Conservation (phyloP, 1,140 invertebrate genomes). For the Aphaenogaster floridana region DNA sequence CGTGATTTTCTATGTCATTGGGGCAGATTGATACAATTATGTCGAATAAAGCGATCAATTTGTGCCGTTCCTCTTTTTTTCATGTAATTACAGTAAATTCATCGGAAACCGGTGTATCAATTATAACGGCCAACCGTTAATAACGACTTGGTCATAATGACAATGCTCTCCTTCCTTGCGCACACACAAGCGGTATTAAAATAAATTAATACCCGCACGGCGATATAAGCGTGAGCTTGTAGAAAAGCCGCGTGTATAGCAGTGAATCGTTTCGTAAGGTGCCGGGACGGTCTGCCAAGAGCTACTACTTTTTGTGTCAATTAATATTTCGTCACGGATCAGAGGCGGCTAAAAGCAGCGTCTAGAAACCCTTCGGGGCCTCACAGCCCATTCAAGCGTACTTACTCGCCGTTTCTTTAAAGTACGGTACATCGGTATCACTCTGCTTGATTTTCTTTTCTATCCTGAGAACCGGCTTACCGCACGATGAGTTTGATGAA, state of each 20-base stretch:
- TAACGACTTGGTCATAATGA: conserved; percentile 65
- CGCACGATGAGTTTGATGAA: conserved; percentile 7
- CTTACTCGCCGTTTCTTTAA: conserved; percentile 54
- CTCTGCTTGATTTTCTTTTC: conserved; percentile 55
- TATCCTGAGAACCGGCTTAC: conserved; percentile 9
- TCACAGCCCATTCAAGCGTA: conserved; percentile 55
- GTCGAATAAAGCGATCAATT: conserved; percentile 50
- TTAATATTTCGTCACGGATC: conserved; percentile 83
- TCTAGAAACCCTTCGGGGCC: conserved; percentile 63
- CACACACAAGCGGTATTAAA: conserved; percentile 61
- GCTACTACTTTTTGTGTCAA: conserved; percentile 81
- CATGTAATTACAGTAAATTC: background rate
- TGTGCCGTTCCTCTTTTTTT: conserved; percentile 17
- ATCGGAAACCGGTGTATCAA: conserved; percentile 53
- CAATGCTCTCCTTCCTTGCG: conserved; percentile 44
- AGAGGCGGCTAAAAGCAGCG: conserved; percentile 69
- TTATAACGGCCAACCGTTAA: conserved; percentile 64
- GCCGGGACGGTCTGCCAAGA: conserved; percentile 43
- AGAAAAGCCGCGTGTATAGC: conserved; percentile 40
- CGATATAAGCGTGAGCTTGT: conserved; percentile 23
- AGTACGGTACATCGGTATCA: conserved; percentile 54
- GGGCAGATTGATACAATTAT: conserved; percentile 68
- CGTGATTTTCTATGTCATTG: conserved; percentile 42
- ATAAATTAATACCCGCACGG: conserved; percentile 61
- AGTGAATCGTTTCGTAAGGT: conserved; percentile 73